These are phyloP conservation scores for Drosophila sechellia DNA, from an alignment of 1,140 invertebrate genomes.

Conservation along the genomic window DNA sequence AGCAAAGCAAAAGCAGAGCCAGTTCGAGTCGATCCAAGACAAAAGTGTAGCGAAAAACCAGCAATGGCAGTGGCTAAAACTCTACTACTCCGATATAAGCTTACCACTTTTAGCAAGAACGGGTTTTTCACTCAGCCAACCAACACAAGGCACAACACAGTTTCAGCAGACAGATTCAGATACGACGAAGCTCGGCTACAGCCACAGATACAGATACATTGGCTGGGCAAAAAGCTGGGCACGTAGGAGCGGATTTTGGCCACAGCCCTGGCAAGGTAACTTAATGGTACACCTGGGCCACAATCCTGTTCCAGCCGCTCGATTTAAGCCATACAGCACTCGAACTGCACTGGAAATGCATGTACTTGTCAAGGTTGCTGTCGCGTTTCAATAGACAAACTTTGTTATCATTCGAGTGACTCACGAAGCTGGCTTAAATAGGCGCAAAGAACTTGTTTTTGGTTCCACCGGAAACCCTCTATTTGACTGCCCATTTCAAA, in stretches of 20 bases:
- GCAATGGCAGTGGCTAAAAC: constrained; percentile 53
- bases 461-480: neutral
- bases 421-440: constrained; percentile 3
- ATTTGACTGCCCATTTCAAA: neutral
- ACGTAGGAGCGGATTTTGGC: constrained; percentile 12
- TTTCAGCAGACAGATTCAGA: neutral
- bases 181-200: neutral
- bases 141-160: constrained; percentile 14
- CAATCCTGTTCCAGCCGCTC: constrained; percentile 3
- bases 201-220: constrained; percentile 1
- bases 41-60: constrained; percentile 32
- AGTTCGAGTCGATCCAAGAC: constrained; percentile 19
- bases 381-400: constrained; percentile 24
- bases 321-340: neutral
- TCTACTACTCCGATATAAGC: constrained; percentile 55
- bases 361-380: constrained; percentile 47
- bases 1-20: constrained; percentile 11
- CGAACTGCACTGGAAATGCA: constrained; percentile 11
- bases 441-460: constrained; percentile 32
- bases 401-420: constrained; percentile 25
- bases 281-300: constrained; percentile 20
- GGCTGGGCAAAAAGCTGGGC: neutral
- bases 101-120: constrained; percentile 64
- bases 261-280: constrained; percentile 7
- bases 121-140: constrained; percentile 55